phyloP scores from a whole-genome alignment of 2,888 invertebrate genomes.

The Epistrophella euchroma region DNA sequence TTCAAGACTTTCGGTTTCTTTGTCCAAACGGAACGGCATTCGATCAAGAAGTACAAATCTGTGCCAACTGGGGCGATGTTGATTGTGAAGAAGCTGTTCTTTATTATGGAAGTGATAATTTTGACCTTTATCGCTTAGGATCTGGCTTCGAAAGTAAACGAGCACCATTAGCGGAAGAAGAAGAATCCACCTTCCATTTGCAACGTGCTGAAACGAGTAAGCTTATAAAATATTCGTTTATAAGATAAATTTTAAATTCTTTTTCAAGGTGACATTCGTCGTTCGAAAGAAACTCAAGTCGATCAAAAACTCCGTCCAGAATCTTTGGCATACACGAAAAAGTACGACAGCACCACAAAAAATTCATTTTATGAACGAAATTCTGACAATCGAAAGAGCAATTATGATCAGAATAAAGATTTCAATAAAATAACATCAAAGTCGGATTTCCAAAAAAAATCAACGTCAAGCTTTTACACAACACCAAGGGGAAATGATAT shows the following conservation, averaged over 20 bases:
- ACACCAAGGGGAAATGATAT: constrained; percentile 79
- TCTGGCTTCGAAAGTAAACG: constrained; percentile 90
- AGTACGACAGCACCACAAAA: constrained; percentile 77
- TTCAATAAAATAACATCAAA: constrained; percentile 76
- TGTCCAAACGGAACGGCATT: constrained; percentile 96
- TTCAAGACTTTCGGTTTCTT: constrained; percentile 93
- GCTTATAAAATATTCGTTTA: constrained; percentile 2
- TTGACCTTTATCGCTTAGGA: constrained; percentile 92
- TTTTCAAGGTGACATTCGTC: constrained; percentile 80
- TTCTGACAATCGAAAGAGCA: constrained; percentile 45
- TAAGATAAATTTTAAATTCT: background rate
- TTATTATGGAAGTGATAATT: constrained; percentile 92
- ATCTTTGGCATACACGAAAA: constrained; percentile 79
- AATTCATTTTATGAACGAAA: constrained; percentile 64
- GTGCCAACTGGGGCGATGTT: constrained; percentile 95
- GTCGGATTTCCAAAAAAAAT: constrained; percentile 79
- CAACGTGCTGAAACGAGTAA: constrained; percentile 89
- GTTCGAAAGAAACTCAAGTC: constrained; percentile 81
- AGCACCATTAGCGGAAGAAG: constrained; percentile 86
- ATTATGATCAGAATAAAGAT: constrained; percentile 77
- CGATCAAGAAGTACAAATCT: constrained; percentile 96
- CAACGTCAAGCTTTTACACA: constrained; percentile 81
- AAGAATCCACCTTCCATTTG: constrained; percentile 89
- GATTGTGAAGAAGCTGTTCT: constrained; percentile 93
- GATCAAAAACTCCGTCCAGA: constrained; percentile 82